Evolutionary conservation across 53 echinoderm and acorn worm genomes (phyloP).

Genomic region (Stichopus horrens): DNA sequence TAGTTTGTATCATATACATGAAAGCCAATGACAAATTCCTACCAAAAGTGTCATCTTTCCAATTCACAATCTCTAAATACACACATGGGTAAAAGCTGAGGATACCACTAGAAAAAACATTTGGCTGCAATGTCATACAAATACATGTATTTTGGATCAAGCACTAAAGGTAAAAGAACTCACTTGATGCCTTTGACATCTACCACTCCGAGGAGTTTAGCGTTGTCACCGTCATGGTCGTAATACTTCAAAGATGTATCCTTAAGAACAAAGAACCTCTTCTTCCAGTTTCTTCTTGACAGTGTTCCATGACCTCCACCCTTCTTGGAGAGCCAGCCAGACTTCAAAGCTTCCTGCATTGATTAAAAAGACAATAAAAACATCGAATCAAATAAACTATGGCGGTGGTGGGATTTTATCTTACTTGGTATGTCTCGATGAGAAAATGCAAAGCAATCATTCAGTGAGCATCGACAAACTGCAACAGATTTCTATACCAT

Average conservation of each 20-base stretch:
- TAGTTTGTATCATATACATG: too few species aligned
- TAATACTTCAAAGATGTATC: constrained; percentile 87
- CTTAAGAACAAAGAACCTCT: constrained; percentile 93
- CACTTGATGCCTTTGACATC: constrained; percentile 79
- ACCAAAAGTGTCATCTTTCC: too few species aligned
- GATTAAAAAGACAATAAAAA: not conserved
- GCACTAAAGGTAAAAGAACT: constrained; percentile 15
- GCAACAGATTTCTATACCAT: too few species aligned
- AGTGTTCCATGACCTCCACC: constrained; percentile 95
- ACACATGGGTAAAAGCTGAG: too few species aligned
- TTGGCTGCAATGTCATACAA: too few species aligned
- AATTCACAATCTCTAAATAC: too few species aligned
- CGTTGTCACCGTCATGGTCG: constrained; percentile 81
- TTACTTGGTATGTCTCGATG: not conserved
- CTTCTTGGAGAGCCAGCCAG: constrained; percentile 96
- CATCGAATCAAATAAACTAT: not conserved
- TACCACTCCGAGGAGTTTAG: constrained; percentile 82
- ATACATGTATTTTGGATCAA: too few species aligned
- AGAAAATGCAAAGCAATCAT: not conserved
- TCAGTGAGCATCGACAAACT: not conserved
- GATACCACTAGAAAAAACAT: too few species aligned
- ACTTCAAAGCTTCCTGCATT: constrained; percentile 91
- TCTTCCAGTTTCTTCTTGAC: constrained; percentile 98
- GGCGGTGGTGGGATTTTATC: not conserved
- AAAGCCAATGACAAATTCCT: too few species aligned